These are phyloP conservation scores for Cariama cristata DNA, from an alignment of 2,113 vertebrate genomes.

Conservation along the genomic window DNA sequence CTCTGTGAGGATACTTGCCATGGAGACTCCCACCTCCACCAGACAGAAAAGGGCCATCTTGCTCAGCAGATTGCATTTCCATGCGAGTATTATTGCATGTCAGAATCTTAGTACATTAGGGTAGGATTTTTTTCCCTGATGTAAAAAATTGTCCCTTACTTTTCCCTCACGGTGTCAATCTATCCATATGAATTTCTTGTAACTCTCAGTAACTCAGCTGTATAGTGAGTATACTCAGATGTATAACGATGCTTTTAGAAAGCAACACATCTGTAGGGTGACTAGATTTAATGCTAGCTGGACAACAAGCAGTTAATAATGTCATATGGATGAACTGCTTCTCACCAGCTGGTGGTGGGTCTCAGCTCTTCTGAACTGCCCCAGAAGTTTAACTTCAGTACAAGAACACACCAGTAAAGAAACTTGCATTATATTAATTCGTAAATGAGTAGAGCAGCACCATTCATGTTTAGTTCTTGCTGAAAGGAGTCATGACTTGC, in stretches of 20 bases:
- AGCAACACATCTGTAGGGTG: not conserved
- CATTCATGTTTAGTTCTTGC: not conserved
- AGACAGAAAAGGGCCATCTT: not conserved
- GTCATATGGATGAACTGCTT: not conserved
- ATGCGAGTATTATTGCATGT: not conserved
- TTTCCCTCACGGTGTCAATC: not conserved
- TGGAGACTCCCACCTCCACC: rapidly evolving
- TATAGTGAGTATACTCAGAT: not conserved
- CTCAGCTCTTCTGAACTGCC: not conserved
- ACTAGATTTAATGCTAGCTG: not conserved
- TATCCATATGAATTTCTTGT: not conserved
- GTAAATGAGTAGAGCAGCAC: not conserved
- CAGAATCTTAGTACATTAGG: not conserved
- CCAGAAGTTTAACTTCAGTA: not conserved
- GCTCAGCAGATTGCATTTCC: not conserved
- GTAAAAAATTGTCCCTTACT: not conserved
- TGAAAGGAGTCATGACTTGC: not conserved
- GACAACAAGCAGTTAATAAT: not conserved
- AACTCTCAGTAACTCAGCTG: not conserved
- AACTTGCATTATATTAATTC: not conserved
- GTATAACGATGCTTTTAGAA: not conserved
- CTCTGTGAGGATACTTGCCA: not conserved
- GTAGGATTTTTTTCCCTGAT: rapidly evolving
- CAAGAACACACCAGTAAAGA: not conserved
- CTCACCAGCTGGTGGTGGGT: not conserved